Conservation (phyloP, 2,888 invertebrate genomes). For the Caenorhabditis wallacei region DNA sequence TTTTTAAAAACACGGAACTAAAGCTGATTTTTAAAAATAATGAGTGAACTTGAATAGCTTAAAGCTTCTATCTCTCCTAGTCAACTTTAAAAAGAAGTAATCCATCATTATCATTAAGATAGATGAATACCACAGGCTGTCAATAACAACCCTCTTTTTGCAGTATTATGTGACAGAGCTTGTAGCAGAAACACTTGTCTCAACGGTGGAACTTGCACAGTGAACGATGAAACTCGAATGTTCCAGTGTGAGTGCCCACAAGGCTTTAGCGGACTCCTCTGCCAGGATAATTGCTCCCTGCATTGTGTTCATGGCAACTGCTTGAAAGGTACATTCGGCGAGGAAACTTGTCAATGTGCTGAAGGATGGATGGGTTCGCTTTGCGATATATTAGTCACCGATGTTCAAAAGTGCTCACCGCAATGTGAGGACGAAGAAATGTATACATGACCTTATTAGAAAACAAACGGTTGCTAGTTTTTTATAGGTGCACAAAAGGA, state of each 20-base stretch:
- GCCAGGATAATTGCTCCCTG: slow-evolving; percentile 70
- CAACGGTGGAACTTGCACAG: slow-evolving; percentile 75
- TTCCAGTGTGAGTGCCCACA: slow-evolving; percentile 75
- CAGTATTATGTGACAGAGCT: slow-evolving; percentile 60
- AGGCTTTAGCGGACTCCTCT: slow-evolving; percentile 75
- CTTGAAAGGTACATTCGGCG: slow-evolving; percentile 64
- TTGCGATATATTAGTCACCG: slow-evolving; percentile 62
- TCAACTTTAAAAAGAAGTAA: slow-evolving; percentile 8
- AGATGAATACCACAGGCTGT: slow-evolving; percentile 50
- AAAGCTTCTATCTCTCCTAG: background rate
- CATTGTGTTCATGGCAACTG: slow-evolving; percentile 71
- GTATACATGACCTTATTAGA: slow-evolving; percentile 56
- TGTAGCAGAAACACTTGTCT: slow-evolving; percentile 76
- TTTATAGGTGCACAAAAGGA: slow-evolving; percentile 55
- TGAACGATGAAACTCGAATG: slow-evolving; percentile 72
- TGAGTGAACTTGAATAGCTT: background rate
- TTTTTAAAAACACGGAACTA: background rate
- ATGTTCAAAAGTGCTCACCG: slow-evolving; percentile 61
- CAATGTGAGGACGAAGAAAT: slow-evolving; percentile 57
- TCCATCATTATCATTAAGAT: slow-evolving; percentile 62
- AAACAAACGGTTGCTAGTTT: slow-evolving; percentile 19
- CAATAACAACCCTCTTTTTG: slow-evolving; percentile 35
- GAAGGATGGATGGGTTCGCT: slow-evolving; percentile 71
- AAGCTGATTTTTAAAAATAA: background rate
- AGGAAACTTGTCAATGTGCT: slow-evolving; percentile 69